A percentile compares a stretch with the other conserved stretches of the same genome.
These are phyloP conservation scores for Microtus richardsoni DNA, from an alignment of 2,113 vertebrate species.

Conservation along the genomic window DNA sequence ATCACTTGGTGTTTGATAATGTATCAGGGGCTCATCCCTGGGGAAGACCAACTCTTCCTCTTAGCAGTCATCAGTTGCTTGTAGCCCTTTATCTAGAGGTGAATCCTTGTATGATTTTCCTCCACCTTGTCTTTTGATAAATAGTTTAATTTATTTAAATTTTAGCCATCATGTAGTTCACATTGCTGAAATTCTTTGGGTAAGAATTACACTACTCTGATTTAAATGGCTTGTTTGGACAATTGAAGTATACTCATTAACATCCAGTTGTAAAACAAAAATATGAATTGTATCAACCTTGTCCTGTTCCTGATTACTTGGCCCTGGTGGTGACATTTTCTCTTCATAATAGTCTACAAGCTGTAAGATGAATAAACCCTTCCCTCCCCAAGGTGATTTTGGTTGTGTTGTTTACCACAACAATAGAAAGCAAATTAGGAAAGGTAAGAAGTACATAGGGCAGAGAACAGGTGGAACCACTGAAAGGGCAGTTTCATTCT, in stretches of 20 bases:
- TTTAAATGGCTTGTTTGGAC: slow-evolving; percentile 13
- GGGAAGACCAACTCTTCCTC: not conserved
- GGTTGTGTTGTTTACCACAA: not conserved
- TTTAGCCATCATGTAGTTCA: not conserved
- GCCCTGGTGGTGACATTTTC: slow-evolving; percentile 6
- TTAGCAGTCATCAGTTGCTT: not conserved
- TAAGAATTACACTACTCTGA: slow-evolving; percentile 20
- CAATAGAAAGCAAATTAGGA: not conserved
- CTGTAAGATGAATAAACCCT: not conserved
- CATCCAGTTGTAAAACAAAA: slow-evolving; percentile 31
- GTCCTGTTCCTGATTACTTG: slow-evolving; percentile 12
- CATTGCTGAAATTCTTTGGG: slow-evolving; percentile 2
- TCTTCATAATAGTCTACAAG: not conserved
- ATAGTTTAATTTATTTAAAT: slow-evolving; percentile 32
- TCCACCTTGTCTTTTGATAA: not conserved
- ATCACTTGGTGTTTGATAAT: not conserved
- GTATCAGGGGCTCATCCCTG: not conserved
- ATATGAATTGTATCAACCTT: not conserved
- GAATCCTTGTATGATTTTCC: not conserved
- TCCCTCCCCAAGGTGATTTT: not conserved
- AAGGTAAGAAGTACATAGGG: not conserved
- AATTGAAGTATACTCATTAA: slow-evolving; percentile 36
- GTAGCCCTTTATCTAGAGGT: not conserved
- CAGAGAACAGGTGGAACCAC: not conserved
- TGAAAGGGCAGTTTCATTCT: not conserved